phyloP scores from a whole-genome alignment of 1,140 invertebrate species.

The Schlechtendalia chinensis region DNA sequence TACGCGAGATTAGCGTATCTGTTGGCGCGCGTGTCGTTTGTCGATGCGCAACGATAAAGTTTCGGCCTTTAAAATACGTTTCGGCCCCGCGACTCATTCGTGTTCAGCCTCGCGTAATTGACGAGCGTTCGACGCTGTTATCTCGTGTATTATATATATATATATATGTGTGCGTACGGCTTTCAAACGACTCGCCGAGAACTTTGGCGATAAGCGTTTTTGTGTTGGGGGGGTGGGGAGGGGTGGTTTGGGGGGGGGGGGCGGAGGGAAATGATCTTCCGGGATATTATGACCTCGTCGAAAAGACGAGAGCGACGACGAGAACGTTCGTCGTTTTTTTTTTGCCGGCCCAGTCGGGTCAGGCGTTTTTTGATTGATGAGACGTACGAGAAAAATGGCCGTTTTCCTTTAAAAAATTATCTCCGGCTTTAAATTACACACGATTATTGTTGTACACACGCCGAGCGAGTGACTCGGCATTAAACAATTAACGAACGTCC shows the following conservation, averaged over 20 bases:
- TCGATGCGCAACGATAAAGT: background rate
- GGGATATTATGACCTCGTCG: background rate
- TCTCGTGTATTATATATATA: background rate
- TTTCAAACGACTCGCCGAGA: background rate
- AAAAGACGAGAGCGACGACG: background rate
- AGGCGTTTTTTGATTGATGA: slow-evolving; percentile 25
- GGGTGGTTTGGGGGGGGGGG: background rate
- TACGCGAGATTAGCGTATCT: background rate
- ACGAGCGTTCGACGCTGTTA: slow-evolving; percentile 4
- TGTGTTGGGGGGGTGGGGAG: background rate
- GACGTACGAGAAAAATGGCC: slow-evolving; percentile 1
- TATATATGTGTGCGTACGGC: no score
- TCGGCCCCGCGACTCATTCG: background rate
- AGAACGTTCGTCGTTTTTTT: slow-evolving; percentile 11
- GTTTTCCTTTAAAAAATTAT: slow-evolving; percentile 35
- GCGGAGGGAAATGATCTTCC: background rate
- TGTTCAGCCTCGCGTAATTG: slow-evolving; percentile 17
- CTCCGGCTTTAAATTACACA: background rate
- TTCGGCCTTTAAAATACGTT: background rate
- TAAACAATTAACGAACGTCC: slow-evolving; percentile 41
- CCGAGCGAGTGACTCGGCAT: slow-evolving; percentile 1
- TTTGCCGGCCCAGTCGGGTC: slow-evolving; percentile 19
- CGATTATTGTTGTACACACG: slow-evolving; percentile 17
- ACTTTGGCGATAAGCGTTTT: slow-evolving; percentile 24
- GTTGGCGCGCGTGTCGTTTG: no score